Conservation (phyloP, 2,113 vertebrate species). For the human region GRCh38 chr4:11828001-11828500, state of each 20-base stretch:
- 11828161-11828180: too few relatives aligned
- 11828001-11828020: background rate
- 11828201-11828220: background rate
- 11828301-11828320: background rate
- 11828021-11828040: background rate
- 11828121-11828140: fast-evolving
- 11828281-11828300: background rate
- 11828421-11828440: background rate
- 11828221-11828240: background rate
- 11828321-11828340: background rate
- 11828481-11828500: background rate
- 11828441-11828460: background rate
- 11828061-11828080: background rate
- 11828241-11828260: background rate
- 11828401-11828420: background rate
- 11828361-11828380: fast-evolving
- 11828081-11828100: fast-evolving
- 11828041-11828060: background rate
- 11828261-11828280: background rate
- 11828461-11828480: background rate
- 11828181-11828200: background rate
- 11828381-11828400: background rate
- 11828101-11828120: fast-evolving
- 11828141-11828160: background rate
- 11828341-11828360: background rate